A percentile compares a stretch with the other conserved stretches of the same genome.
Evolutionary conservation across 2,797 vertebrate genomes (phyloP).

Genomic region (Tarsius wallacei): DNA sequence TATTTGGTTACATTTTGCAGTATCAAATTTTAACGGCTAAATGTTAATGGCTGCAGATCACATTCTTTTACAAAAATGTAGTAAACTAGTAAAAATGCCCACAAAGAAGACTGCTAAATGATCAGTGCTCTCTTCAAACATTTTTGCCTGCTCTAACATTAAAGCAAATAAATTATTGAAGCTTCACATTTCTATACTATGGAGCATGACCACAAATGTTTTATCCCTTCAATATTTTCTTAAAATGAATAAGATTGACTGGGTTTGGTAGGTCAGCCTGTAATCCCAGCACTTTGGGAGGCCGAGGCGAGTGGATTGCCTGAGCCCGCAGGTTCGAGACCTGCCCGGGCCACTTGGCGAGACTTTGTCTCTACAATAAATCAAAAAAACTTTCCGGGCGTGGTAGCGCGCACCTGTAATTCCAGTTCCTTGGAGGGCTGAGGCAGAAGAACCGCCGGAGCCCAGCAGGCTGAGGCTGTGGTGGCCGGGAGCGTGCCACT

Average conservation of each 20-base stretch:
- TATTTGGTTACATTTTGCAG: conserved; percentile 14
- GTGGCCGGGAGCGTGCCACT: no score
- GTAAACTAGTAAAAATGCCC: neutral
- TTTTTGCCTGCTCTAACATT: neutral
- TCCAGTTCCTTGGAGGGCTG: no score
- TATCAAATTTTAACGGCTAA: conserved; percentile 5
- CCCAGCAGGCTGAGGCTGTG: no score
- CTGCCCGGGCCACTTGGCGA: no score
- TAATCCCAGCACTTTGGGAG: no score
- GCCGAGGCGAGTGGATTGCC: no score
- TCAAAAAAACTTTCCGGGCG: no score
- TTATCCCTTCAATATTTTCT: neutral
- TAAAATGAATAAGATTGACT: neutral
- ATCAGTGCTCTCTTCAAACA: neutral
- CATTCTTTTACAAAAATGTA: neutral
- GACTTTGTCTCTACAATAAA: no score
- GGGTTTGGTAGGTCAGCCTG: no score
- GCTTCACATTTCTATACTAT: neutral
- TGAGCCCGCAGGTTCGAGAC: no score
- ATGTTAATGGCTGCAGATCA: neutral
- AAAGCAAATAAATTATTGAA: neutral
- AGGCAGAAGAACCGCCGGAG: no score
- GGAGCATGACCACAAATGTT: neutral
- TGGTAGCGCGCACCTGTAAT: no score
- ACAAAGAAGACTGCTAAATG: neutral